Evolutionary conservation across 2,888 invertebrate genomes (phyloP).

Genomic region (Slavum lentiscoides): DNA sequence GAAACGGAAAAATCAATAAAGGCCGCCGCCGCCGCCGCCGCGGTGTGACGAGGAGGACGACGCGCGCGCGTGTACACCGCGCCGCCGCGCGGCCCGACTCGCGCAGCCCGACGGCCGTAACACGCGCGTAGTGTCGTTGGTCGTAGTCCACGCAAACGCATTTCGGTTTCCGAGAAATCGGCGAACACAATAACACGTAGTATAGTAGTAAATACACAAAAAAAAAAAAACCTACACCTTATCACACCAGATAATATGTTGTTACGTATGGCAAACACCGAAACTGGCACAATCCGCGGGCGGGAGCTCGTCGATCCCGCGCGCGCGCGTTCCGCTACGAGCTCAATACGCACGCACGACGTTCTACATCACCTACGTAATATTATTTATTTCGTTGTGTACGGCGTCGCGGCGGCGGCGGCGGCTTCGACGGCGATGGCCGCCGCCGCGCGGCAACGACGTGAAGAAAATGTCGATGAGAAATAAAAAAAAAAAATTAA

Average conservation of each 20-base stretch:
- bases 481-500: no score
- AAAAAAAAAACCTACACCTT: slow-evolving; percentile 26
- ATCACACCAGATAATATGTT: slow-evolving; percentile 31
- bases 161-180: slow-evolving; percentile 28
- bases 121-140: background rate
- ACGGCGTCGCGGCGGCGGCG: background rate
- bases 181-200: no score
- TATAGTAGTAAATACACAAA: background rate
- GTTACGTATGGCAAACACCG: background rate
- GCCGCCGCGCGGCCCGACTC: background rate
- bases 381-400: background rate
- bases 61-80: slow-evolving; percentile 9
- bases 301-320: background rate
- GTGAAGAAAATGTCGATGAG: no score
- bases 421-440: background rate
- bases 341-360: background rate
- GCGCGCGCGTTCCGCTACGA: background rate
- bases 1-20: slow-evolving; percentile 40
- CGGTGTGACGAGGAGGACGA: background rate
- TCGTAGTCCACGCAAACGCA: slow-evolving; percentile 6
- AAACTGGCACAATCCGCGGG: background rate
- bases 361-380: background rate
- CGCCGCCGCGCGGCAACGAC: background rate
- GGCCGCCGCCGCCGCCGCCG: slow-evolving; percentile 27
- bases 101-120: slow-evolving; percentile 4